Evolutionary conservation across 92 coral and sea anemone genomes (phyloP).

Genomic region (Pocillopora meandrina): DNA sequence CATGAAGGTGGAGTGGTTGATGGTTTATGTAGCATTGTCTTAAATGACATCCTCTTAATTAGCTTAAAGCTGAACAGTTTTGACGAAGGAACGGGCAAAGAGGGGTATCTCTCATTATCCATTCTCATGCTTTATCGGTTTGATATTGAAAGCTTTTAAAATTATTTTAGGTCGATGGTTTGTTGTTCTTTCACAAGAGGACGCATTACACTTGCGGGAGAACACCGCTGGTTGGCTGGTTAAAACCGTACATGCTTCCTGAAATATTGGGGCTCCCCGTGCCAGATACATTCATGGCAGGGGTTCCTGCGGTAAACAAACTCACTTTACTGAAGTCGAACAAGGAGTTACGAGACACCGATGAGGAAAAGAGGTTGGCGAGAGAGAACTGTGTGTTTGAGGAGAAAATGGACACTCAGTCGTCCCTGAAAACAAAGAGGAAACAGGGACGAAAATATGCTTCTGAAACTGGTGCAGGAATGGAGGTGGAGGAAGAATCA

Average conservation of each 20-base stretch:
- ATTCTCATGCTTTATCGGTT: background rate
- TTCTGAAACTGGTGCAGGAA: slow-evolving; percentile 14
- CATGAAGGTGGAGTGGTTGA: too few species aligned
- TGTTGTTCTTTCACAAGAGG: slow-evolving; percentile 91
- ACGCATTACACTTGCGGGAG: slow-evolving; percentile 89
- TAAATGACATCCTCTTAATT: too few species aligned
- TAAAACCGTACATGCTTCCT: slow-evolving; percentile 88
- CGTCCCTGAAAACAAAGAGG: slow-evolving; percentile 24
- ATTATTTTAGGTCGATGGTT: slow-evolving; percentile 80
- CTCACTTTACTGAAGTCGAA: slow-evolving; percentile 77
- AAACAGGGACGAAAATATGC: slow-evolving; percentile 46
- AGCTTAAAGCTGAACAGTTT: too few species aligned
- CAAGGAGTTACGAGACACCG: slow-evolving; percentile 58
- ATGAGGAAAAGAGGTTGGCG: slow-evolving; percentile 48
- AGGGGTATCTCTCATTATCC: too few species aligned
- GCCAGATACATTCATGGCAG: slow-evolving; percentile 57
- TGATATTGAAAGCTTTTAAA: background rate
- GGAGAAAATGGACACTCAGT: slow-evolving; percentile 49
- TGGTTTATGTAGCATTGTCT: too few species aligned
- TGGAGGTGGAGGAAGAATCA: slow-evolving; percentile 22
- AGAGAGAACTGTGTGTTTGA: slow-evolving; percentile 31
- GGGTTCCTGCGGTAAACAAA: slow-evolving; percentile 81
- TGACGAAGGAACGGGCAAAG: too few species aligned
- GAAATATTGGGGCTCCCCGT: slow-evolving; percentile 79
- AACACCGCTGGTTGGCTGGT: slow-evolving; percentile 96